These are phyloP conservation scores for Megaceryle alcyon DNA, from an alignment of 2,797 vertebrate genomes.

Conservation along the genomic window DNA sequence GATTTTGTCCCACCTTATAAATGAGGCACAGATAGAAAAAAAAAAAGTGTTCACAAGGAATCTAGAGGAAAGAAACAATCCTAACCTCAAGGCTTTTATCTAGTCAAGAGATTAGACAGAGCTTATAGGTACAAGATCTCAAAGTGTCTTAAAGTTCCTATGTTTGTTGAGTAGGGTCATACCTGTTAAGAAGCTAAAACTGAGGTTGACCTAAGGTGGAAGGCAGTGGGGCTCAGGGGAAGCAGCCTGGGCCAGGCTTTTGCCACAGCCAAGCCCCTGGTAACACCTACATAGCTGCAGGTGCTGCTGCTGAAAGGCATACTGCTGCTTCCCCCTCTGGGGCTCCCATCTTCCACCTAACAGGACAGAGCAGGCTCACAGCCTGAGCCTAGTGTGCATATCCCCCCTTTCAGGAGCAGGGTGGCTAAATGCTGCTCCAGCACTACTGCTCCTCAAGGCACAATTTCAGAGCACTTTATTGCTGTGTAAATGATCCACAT, in stretches of 20 bases:
- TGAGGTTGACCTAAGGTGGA: background rate
- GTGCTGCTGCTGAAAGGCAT: background rate
- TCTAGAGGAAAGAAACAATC: background rate
- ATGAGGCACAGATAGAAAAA: background rate
- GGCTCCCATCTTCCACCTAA: background rate
- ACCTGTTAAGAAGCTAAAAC: background rate
- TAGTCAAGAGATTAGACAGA: background rate
- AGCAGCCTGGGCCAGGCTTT: background rate
- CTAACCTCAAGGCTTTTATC: background rate
- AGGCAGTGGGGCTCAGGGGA: background rate
- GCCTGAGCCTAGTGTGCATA: background rate
- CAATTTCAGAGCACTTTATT: background rate
- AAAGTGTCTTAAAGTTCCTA: background rate
- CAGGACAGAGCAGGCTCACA: background rate
- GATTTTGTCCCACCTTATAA: background rate
- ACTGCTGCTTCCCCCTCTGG: background rate
- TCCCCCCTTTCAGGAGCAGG: background rate
- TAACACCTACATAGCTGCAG: background rate
- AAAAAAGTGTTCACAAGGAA: background rate
- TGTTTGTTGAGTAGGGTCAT: fast-evolving
- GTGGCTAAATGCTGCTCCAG: background rate
- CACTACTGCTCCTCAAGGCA: background rate
- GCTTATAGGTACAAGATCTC: background rate
- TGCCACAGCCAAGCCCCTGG: background rate
- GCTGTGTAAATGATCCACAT: background rate